Evolutionary conservation across 2,797 vertebrate species (phyloP).

Genomic region (Coreius guichenoti): DNA sequence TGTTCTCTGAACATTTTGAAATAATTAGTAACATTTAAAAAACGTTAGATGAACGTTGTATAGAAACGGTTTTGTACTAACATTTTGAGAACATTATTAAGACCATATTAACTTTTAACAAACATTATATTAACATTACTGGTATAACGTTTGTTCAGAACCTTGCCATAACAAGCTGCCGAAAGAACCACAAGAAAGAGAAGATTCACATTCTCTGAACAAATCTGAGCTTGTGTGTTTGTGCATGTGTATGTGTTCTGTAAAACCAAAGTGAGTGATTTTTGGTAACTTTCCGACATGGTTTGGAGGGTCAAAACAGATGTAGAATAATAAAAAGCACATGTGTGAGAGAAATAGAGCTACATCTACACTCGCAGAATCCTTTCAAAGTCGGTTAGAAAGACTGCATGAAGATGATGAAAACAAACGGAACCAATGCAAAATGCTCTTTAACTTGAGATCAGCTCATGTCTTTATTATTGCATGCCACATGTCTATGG

Average conservation of each 20-base stretch:
- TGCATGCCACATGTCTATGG: no score
- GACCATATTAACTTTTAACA: no score
- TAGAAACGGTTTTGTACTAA: no score
- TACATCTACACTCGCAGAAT: neutral
- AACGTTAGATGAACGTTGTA: no score
- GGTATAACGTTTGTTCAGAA: no score
- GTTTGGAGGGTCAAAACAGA: slow-evolving; percentile 45
- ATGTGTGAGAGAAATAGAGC: slow-evolving; percentile 28
- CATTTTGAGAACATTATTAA: no score
- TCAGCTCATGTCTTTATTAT: neutral
- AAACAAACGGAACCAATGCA: neutral
- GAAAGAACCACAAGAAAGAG: slow-evolving; percentile 11
- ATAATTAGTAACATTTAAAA: neutral
- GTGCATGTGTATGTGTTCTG: slow-evolving; percentile 14
- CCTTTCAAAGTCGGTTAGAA: neutral
- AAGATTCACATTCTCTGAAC: slow-evolving; percentile 2
- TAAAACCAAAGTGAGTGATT: slow-evolving; percentile 39
- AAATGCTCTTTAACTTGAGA: neutral
- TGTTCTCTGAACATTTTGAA: neutral
- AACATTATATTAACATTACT: no score
- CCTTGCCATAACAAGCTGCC: neutral
- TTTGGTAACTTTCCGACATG: slow-evolving; percentile 52
- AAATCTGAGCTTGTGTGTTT: slow-evolving; percentile 26
- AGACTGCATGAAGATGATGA: neutral
- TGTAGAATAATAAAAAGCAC: slow-evolving; percentile 51